phyloP scores from a whole-genome alignment of 2,888 invertebrate species.

The Drosophila setosimentum region DNA sequence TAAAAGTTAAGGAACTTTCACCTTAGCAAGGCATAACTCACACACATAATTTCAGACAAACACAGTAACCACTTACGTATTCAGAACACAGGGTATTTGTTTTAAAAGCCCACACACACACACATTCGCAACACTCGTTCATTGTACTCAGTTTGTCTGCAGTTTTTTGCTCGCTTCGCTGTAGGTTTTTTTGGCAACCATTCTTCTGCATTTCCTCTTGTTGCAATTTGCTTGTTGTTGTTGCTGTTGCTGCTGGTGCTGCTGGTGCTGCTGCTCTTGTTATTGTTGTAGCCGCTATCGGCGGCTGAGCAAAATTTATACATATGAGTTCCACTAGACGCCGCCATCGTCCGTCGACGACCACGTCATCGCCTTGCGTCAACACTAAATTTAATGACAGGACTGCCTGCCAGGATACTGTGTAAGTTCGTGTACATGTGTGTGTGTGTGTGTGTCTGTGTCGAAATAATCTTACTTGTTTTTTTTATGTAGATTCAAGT shows the following conservation, averaged over 20 bases:
- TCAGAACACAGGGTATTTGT: slow-evolving; percentile 15
- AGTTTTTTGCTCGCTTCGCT: slow-evolving; percentile 17
- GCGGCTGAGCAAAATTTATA: slow-evolving; percentile 57
- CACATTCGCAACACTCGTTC: background rate
- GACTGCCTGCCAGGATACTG: slow-evolving; percentile 17
- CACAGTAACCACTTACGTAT: background rate
- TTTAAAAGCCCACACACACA: slow-evolving; percentile 3
- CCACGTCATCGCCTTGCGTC: slow-evolving; percentile 54
- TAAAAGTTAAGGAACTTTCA: background rate
- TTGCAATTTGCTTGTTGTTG: slow-evolving; percentile 43
- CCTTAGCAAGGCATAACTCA: background rate
- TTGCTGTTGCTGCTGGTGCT: slow-evolving; percentile 27
- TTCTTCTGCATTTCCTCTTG: slow-evolving; percentile 61
- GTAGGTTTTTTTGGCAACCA: slow-evolving; percentile 46
- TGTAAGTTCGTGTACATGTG: slow-evolving; percentile 21
- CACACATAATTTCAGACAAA: background rate
- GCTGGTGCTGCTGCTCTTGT: slow-evolving; percentile 18
- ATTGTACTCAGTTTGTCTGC: slow-evolving; percentile 42
- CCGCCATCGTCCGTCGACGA: slow-evolving; percentile 14
- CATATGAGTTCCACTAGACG: slow-evolving; percentile 41
- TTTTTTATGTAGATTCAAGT: slow-evolving; percentile 74
- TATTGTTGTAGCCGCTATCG: slow-evolving; percentile 17
- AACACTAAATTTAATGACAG: slow-evolving; percentile 69
- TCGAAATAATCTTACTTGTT: slow-evolving; percentile 21
- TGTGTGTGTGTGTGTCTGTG: slow-evolving; percentile 4